A percentile compares a stretch with the other conserved stretches of the same genome.
Evolutionary conservation across 2,888 invertebrate species (phyloP).

Genomic region (Trilocha varians): DNA sequence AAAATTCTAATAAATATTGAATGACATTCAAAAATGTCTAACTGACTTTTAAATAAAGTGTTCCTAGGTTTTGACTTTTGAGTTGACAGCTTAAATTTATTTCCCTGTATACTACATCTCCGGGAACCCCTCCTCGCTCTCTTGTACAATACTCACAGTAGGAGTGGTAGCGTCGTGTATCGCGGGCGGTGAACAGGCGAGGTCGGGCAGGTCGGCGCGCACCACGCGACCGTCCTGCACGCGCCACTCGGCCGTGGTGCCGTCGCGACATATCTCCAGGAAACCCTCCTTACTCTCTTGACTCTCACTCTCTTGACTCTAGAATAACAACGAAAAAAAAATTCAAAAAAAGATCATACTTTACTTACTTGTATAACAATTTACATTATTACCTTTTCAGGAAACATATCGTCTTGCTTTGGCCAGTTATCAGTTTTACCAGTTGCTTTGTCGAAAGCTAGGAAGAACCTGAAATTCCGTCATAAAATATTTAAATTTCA

Average conservation of each 20-base stretch:
- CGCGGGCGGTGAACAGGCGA: constrained; percentile 77
- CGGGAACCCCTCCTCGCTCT: too few species aligned
- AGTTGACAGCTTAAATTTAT: too few species aligned
- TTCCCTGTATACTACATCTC: too few species aligned
- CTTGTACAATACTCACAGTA: constrained; percentile 29
- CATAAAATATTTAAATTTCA: background rate
- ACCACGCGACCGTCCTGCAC: constrained; percentile 66
- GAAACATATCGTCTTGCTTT: constrained; percentile 53
- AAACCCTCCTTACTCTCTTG: constrained; percentile 43
- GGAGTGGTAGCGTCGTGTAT: constrained; percentile 27
- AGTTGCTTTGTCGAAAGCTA: constrained; percentile 84
- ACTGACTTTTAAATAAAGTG: too few species aligned
- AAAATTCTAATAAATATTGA: too few species aligned
- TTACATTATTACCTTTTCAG: constrained; percentile 58
- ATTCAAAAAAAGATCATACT: too few species aligned
- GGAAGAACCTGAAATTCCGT: constrained; percentile 78
- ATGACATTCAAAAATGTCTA: too few species aligned
- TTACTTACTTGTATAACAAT: too few species aligned
- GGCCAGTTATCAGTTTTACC: constrained; percentile 66
- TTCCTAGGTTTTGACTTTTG: too few species aligned
- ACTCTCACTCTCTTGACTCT: constrained; percentile 37
- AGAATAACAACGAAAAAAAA: too few species aligned
- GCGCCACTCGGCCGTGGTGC: constrained; percentile 75
- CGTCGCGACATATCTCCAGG: constrained; percentile 75
- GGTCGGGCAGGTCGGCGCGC: constrained; percentile 69